Evolutionary conservation across 2,113 vertebrate species (phyloP), one percentile per base, ranked within the genome.

Genomic region (Megaceryle torquata): DNA sequence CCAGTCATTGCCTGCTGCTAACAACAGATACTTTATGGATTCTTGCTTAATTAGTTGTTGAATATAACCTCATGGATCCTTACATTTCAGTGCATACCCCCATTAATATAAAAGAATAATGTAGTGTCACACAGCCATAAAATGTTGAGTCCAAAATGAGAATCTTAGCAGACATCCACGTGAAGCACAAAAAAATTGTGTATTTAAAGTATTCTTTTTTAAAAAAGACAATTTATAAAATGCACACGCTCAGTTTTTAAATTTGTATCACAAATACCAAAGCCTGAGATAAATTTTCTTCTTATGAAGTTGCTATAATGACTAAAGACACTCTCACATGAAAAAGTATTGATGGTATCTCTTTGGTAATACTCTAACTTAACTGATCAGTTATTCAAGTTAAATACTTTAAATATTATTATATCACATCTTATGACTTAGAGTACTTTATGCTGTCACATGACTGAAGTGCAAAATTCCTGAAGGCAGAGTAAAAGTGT

Each of bases 11-110:
- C 82, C 92, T 86, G 59, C 71, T 95, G 92, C 92, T 95, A 96
- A 97, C 96, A 97, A 75, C 65, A 96, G 86, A 96, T 84, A 96
- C 92, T 92, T 96, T 77, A 83, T 70, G 93, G 95, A 70, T 96
- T 96, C 95, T 24, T 96, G 89, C 79, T 96, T 97, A 91, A 97
- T 97, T 97, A 97, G 96, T 95, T 43, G 22, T 79, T 93, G 89
- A 84, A 79, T 78, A 72, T 81, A 95, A 96, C 43, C 26, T 65
- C 87, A 95, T 41, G 35, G 79, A 86, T 93, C 86, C 78, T 75
- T 84, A 43, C 50, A 80, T 90, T 94, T 81, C 44, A 81, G 85
- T 85, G 85, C 80, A 94, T 43, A 74, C 22, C 50, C 70, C 65
- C 43, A 56, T 64, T 95, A 96, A 85, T 82, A 83, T 18, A 82